phyloP scores from a whole-genome alignment of 2,888 invertebrate species.

The Adelognathus sp. region DNA sequence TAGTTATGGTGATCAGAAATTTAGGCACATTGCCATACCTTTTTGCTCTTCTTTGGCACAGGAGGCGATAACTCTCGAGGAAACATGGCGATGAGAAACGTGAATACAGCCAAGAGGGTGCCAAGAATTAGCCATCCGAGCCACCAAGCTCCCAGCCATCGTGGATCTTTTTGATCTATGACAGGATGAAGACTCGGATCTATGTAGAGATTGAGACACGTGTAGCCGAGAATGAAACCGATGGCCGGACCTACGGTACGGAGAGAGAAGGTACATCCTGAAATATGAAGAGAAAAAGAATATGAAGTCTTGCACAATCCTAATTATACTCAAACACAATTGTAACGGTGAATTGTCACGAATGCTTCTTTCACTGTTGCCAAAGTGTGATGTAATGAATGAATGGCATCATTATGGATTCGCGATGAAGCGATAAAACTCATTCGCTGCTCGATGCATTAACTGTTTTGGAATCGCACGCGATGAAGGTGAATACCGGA shows the following conservation, averaged over 20 bases:
- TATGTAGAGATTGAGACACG: conserved; percentile 83
- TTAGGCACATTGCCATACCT: conserved; percentile 19
- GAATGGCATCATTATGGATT: background rate
- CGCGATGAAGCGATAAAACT: background rate
- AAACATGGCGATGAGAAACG: conserved; percentile 86
- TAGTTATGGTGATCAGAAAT: background rate
- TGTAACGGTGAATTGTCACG: background rate
- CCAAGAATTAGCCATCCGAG: conserved; percentile 85
- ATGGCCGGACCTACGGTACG: conserved; percentile 84
- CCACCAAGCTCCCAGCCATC: conserved; percentile 91
- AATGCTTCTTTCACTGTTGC: background rate
- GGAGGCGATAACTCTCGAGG: conserved; percentile 83
- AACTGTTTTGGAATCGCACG: background rate
- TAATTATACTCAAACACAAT: background rate
- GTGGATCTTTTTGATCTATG: conserved; percentile 84
- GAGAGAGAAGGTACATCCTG: conserved; percentile 82
- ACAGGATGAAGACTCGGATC: conserved; percentile 84
- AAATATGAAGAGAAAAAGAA: conserved; percentile 25
- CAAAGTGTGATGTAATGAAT: background rate
- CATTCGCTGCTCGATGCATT: background rate
- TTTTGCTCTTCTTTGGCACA: conserved; percentile 39
- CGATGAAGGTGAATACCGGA: background rate
- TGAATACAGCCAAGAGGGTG: conserved; percentile 83
- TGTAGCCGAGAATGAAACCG: conserved; percentile 84
- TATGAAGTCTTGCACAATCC: background rate